Evolutionary conservation across 2,113 vertebrate genomes (phyloP), one percentile per base, ranked within the genome.

Genomic region (Vicugna pacos): DNA sequence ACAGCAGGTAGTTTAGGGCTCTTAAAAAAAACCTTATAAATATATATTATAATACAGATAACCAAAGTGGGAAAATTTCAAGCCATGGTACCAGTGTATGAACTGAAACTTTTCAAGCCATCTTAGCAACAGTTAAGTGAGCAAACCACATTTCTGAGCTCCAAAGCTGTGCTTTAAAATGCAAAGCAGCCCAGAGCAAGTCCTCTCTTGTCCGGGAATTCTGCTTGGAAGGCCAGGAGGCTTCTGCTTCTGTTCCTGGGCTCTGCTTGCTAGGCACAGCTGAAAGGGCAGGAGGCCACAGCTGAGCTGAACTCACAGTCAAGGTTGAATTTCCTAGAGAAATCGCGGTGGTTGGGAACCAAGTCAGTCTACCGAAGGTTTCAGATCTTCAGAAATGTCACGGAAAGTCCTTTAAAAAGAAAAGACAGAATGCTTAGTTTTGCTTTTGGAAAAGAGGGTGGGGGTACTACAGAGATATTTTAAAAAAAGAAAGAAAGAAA

Each of bases 371-470:
- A 81, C 67, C 8, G 98, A 96, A 72, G 56, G 96, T 75, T 99
- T 99, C 28, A 97, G 32, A 80, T 99, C 99, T 89, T 99, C 98
- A 0, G 98, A 97, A 97, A 97, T 98, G 96, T 98, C 98, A 89
- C 94, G 98, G 22, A 97, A 96, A 90, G 97, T 97, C 95, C 98
- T 99, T 75, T 5, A 70, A 96, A 80, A 96, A 92, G 48, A 87
- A 65, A 95, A 96, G 42, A 52, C 9, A 72, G 72, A 97, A 64
- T 28, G 56, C 86, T 90, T 30, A 89, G 54, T 69, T 24, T 69
- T 72, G 5, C 4, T 54, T 83, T 88, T 70, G 17, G 52, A 72
- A 75, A 94, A 20, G 8, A 8, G 8, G 4, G 16, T 56, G 56
- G 17, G 2, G 19, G 3, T 1, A 56, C 11, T 16, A 64, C 56